A percentile compares a stretch with the other conserved stretches of the same genome.
phyloP scores from a whole-genome alignment of 2,113 vertebrate species.

The Merops nubicus region DNA sequence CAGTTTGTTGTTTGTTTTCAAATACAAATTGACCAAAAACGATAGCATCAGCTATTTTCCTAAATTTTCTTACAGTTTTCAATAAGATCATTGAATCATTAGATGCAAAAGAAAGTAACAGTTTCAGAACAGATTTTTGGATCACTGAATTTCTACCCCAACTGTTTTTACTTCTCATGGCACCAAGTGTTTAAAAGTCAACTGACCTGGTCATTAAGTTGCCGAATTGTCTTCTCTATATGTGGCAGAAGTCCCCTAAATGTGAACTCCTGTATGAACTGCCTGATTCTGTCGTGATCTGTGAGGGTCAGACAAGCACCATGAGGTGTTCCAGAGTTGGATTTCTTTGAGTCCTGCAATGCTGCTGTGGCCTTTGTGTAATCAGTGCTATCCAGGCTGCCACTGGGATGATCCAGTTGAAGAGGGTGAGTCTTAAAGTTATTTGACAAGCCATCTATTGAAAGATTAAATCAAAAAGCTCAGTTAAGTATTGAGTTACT shows the following conservation, averaged over 20 bases:
- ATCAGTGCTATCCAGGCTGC: constrained; percentile 75
- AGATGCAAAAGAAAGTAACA: not conserved
- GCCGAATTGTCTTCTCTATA: constrained; percentile 95
- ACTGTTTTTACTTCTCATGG: not conserved
- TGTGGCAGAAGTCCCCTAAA: constrained; percentile 95
- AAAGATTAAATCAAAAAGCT: constrained; percentile 8
- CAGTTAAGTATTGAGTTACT: not conserved
- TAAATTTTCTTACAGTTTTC: not conserved
- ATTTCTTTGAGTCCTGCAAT: constrained; percentile 75
- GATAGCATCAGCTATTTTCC: not conserved
- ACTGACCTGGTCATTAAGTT: constrained; percentile 96
- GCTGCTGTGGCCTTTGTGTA: constrained; percentile 56
- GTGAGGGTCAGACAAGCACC: constrained; percentile 92
- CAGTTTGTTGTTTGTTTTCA: no score
- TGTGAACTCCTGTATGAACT: constrained; percentile 97
- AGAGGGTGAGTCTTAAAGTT: constrained; percentile 85
- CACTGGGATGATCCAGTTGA: constrained; percentile 79
- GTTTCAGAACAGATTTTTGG: not conserved
- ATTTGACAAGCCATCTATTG: constrained; percentile 78
- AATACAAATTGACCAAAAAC: not conserved
- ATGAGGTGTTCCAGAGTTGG: constrained; percentile 72
- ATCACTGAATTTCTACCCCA: not conserved
- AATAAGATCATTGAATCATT: not conserved
- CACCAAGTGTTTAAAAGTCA: not conserved
- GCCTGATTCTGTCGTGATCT: constrained; percentile 94